Evolutionary conservation across 1,140 invertebrate species (phyloP), one percentile per base, ranked within the genome.

Genomic region (Rhynchophorus ferrugineus): DNA sequence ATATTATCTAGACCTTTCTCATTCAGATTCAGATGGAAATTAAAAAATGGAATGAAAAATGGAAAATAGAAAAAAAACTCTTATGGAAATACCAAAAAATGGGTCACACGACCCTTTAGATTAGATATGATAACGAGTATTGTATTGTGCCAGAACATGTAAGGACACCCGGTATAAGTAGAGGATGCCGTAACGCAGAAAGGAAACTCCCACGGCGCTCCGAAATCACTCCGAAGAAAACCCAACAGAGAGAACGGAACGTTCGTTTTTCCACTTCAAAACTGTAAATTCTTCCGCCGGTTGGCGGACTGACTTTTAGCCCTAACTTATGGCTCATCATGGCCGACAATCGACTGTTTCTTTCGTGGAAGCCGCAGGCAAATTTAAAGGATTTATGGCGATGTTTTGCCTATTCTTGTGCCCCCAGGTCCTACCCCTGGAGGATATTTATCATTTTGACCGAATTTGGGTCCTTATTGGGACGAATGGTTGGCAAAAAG

Each of bases 351-450:
- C 24, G 24, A 29, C 24, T 44, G 35, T 54, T 47, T 44, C 45
- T 54, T 54, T 52, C 16, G 3, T 16, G 44, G 38, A 54, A 34
- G 19, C 50, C 51, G 51, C 51, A 47, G 51, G 51, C 51, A 54
- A 54, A 54, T 54, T 54, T 54, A 54, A 54, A 54, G 51, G 51
- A 54, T 54, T 54, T 54, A 54, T 54, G 9, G 51, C 38, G 36
- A 22, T 54, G 51, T 54, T 54, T 54, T 54, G 44, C 51, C 51
- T 43, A 54, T 54, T 41, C 51, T 54, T 46, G 34, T 54, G 44
- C 34, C 24, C 14, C 5, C 43, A 14, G 21, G 7, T n/a, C 37
- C 13, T 8, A 42, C 43, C 51, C 47, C 51, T 41, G 9, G 38
- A 42, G 51, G 46, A 54, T 52, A 54, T 54, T 54, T 54, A 54